Conservation (phyloP, 2,888 invertebrate species). For the Tuta absoluta region DNA sequence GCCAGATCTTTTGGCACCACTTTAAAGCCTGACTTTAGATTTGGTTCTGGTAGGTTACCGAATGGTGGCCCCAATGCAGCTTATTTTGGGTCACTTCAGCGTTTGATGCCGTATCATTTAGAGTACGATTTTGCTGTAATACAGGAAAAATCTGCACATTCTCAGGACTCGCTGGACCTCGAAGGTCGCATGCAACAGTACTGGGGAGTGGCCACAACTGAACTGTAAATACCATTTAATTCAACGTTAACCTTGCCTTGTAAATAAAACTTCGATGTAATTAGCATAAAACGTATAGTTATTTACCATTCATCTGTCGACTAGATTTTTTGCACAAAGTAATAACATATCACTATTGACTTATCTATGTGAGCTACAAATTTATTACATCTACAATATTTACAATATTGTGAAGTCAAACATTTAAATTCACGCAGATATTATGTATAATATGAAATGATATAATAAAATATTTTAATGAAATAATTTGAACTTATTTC, state of each 20-base stretch:
- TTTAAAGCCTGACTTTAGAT: conserved; percentile 81
- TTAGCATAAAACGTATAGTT: conserved; percentile 60
- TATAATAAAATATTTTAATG: conserved; percentile 41
- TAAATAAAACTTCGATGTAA: conserved; percentile 72
- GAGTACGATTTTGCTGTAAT: conserved; percentile 92
- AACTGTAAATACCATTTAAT: conserved; percentile 79
- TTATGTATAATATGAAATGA: conserved; percentile 26
- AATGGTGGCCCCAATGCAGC: conserved; percentile 92
- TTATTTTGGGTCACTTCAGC: conserved; percentile 91
- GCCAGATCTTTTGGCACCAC: conserved; percentile 88
- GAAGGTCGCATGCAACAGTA: conserved; percentile 93
- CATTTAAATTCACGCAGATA: conserved; percentile 29
- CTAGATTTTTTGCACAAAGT: conserved; percentile 80
- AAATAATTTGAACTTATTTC: conserved; percentile 24
- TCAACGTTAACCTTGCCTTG: conserved; percentile 53
- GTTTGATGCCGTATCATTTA: conserved; percentile 89
- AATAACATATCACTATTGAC: conserved; percentile 70
- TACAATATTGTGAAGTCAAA: conserved; percentile 58
- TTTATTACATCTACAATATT: conserved; percentile 45
- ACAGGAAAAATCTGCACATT: conserved; percentile 86
- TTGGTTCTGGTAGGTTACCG: conserved; percentile 81
- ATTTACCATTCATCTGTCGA: conserved; percentile 75
- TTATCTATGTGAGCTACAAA: conserved; percentile 57
- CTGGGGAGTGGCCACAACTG: conserved; percentile 95
- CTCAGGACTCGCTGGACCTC: conserved; percentile 88